Percentiles rank a stretch among this genome's conserved stretches.
phyloP scores from a whole-genome alignment of 2,113 vertebrate genomes.

The Nyctibius bracteatus region DNA sequence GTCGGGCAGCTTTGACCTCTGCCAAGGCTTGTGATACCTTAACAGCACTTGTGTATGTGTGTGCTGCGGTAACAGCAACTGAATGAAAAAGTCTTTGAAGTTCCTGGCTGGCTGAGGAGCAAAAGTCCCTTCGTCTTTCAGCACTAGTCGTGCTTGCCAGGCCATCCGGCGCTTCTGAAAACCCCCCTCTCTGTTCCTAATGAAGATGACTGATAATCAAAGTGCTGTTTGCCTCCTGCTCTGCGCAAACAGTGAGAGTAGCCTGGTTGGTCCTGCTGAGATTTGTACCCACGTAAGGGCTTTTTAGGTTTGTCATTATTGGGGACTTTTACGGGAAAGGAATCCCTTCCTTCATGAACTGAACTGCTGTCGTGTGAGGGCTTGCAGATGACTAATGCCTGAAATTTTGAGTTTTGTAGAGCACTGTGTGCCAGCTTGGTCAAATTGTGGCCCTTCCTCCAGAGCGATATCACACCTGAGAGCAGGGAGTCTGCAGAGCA shows the following conservation, averaged over 20 bases:
- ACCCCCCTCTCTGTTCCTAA: not conserved
- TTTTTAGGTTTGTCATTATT: not conserved
- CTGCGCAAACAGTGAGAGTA: not conserved
- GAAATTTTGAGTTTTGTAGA: not conserved
- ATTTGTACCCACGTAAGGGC: not conserved
- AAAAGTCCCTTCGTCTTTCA: conserved; percentile 22
- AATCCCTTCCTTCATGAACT: not conserved
- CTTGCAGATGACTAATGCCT: not conserved
- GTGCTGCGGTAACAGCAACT: not conserved
- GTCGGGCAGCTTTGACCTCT: not conserved
- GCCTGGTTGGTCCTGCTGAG: not conserved
- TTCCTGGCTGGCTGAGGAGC: conserved; percentile 18
- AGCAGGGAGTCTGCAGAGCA: not conserved
- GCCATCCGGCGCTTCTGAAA: not conserved
- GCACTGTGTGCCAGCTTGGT: not conserved
- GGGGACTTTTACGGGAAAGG: not conserved
- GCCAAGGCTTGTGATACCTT: not conserved
- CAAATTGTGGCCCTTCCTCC: not conserved
- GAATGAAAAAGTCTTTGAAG: conserved; percentile 32
- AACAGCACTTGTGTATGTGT: not conserved
- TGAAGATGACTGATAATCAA: not conserved
- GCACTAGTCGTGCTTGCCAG: not conserved
- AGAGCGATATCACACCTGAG: not conserved
- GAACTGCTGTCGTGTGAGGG: not conserved
- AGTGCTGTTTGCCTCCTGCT: not conserved